These are phyloP conservation scores for Linyphia triangularis DNA, from an alignment of 2,888 invertebrate species.

Conservation along the genomic window DNA sequence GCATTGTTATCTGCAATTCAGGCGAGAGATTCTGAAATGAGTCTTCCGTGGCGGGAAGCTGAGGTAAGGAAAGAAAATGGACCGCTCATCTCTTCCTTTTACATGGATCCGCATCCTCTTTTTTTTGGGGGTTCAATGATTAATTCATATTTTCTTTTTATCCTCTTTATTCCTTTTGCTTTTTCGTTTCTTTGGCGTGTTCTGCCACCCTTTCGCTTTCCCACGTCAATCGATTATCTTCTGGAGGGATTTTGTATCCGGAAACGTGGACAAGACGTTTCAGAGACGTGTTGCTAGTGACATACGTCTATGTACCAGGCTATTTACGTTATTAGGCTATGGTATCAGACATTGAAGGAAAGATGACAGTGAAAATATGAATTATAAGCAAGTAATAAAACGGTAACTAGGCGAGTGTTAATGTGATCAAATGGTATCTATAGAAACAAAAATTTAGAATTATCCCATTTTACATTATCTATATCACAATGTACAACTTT, in stretches of 20 bases:
- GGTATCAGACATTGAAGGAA: no score
- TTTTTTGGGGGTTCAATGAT: constrained; percentile 1
- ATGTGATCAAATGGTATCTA: no score
- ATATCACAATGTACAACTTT: no score
- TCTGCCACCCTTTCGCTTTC: background rate
- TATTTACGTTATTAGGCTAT: no score
- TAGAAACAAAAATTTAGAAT: no score
- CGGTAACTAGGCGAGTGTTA: no score
- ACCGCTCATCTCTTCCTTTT: constrained; percentile 10
- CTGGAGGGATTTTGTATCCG: background rate
- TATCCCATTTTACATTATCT: no score
- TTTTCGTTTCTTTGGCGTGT: constrained; percentile 5
- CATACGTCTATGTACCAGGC: no score
- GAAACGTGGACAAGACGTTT: background rate
- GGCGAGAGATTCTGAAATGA: constrained; percentile 44
- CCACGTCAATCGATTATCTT: constrained; percentile 29
- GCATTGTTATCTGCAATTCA: constrained; percentile 48
- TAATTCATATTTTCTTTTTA: constrained; percentile 42
- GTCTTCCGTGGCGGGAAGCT: constrained; percentile 14
- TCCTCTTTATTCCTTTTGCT: background rate
- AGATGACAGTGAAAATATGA: no score
- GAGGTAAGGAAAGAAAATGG: constrained; percentile 21
- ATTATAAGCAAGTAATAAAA: no score
- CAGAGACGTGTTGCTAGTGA: background rate
- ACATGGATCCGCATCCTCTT: background rate